Evolutionary conservation across 2,888 invertebrate species (phyloP).

Genomic region (Athalia rosae): DNA sequence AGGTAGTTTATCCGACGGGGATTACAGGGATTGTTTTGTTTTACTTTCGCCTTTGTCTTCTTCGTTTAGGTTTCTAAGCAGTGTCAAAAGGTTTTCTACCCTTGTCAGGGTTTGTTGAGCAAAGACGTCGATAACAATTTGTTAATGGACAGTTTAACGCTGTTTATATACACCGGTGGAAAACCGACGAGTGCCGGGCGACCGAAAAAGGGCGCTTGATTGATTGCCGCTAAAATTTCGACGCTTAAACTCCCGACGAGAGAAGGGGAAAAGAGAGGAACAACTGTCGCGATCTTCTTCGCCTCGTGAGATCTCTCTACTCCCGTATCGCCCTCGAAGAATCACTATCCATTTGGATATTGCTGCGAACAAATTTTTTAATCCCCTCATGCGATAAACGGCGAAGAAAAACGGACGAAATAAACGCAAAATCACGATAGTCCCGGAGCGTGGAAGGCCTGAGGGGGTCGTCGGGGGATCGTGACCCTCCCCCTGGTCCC

Average conservation of each 20-base stretch:
- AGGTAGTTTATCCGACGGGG: background rate
- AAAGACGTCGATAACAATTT: constrained; percentile 37
- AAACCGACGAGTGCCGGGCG: background rate
- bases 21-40: background rate
- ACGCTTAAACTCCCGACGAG: background rate
- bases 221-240: constrained; percentile 38
- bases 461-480: background rate
- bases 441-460: constrained; percentile 4
- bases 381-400: no score
- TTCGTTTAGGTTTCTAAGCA: background rate
- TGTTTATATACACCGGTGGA: constrained; percentile 5
- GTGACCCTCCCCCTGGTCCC: background rate
- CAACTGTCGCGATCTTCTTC: background rate
- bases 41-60: constrained; percentile 4
- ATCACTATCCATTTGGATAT: no score
- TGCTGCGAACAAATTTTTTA: no score
- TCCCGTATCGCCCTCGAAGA: no score
- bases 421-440: no score
- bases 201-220: constrained; percentile 10
- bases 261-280: background rate
- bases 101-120: constrained; percentile 36
- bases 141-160: constrained; percentile 35
- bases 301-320: no score
- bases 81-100: constrained; percentile 14
- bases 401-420: no score